These are phyloP conservation scores for Hydriomena furcata DNA, from an alignment of 2,888 invertebrate genomes.

Conservation along the genomic window DNA sequence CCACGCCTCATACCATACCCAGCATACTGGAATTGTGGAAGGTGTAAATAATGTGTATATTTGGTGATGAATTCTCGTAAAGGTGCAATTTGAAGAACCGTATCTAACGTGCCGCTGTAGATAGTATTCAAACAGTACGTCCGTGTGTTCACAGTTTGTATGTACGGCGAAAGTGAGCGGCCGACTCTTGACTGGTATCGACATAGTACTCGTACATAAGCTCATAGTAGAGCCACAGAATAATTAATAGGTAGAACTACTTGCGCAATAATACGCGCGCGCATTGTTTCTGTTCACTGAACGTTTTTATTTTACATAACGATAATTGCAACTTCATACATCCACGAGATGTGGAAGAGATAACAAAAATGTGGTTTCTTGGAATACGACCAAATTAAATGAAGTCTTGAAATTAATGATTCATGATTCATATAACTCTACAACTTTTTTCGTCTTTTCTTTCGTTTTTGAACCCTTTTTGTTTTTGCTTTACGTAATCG, in stretches of 20 bases:
- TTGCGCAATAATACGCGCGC: constrained; percentile 55
- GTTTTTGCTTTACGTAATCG: not conserved
- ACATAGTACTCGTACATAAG: too few relatives aligned
- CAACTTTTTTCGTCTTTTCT: too few relatives aligned
- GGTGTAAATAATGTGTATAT: too few relatives aligned
- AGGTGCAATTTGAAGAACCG: not conserved
- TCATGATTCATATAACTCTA: too few relatives aligned
- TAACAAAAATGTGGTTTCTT: constrained; percentile 15
- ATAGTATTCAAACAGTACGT: not conserved
- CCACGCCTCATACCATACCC: too few relatives aligned
- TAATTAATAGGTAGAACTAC: constrained; percentile 48
- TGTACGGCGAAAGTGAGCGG: constrained; percentile 25
- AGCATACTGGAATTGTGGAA: too few relatives aligned
- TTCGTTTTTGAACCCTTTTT: not conserved
- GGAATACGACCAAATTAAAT: constrained; percentile 1
- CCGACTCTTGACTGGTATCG: constrained; percentile 20
- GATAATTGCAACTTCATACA: constrained; percentile 38
- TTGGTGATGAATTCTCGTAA: too few relatives aligned
- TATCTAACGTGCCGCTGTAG: not conserved
- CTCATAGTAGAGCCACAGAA: constrained; percentile 47
- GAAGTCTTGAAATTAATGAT: not conserved
- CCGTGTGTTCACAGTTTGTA: constrained; percentile 9
- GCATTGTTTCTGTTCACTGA: constrained; percentile 45
- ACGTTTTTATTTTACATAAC: constrained; percentile 43
- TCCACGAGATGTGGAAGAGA: constrained; percentile 24